Conservation (phyloP, 1,140 invertebrate species). For the Diabrotica undecimpunctata region DNA sequence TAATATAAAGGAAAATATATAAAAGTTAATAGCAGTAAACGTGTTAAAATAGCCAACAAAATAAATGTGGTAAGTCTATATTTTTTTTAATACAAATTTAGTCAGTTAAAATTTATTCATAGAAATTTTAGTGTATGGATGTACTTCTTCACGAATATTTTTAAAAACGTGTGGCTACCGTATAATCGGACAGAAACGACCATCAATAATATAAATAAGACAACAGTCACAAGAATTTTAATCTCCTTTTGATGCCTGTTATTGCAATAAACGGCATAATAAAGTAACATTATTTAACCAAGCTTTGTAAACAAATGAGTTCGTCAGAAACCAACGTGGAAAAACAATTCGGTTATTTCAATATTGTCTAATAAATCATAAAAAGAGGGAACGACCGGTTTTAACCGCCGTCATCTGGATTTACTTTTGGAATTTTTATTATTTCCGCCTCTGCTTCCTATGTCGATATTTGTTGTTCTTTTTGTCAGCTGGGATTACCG, state of each 20-base stretch:
- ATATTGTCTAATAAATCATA: constrained; percentile 34
- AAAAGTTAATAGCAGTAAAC: no score
- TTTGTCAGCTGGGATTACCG: constrained; percentile 8
- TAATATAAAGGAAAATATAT: no score
- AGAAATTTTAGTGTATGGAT: no score
- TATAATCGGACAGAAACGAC: no score
- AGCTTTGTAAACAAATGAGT: constrained; percentile 16
- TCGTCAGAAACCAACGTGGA: constrained; percentile 17
- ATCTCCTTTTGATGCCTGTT: constrained; percentile 19
- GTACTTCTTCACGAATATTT: no score
- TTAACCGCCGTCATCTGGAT: constrained; percentile 35
- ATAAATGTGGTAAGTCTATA: no score
- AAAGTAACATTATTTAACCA: constrained; percentile 14
- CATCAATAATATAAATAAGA: no score
- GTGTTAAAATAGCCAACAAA: no score
- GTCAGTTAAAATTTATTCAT: no score
- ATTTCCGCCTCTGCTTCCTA: constrained; percentile 35
- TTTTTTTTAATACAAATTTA: no score
- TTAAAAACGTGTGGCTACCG: no score
- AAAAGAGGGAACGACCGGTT: constrained; percentile 17
- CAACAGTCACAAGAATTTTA: not conserved
- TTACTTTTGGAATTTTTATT: constrained; percentile 31
- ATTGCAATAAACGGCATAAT: constrained; percentile 19
- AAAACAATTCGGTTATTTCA: constrained; percentile 23
- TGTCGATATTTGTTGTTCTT: constrained; percentile 25